Evolutionary conservation across 2,797 vertebrate species (phyloP), one percentile per base, ranked within the genome.

Genomic region (Pipistrellus pipistrellus): DNA sequence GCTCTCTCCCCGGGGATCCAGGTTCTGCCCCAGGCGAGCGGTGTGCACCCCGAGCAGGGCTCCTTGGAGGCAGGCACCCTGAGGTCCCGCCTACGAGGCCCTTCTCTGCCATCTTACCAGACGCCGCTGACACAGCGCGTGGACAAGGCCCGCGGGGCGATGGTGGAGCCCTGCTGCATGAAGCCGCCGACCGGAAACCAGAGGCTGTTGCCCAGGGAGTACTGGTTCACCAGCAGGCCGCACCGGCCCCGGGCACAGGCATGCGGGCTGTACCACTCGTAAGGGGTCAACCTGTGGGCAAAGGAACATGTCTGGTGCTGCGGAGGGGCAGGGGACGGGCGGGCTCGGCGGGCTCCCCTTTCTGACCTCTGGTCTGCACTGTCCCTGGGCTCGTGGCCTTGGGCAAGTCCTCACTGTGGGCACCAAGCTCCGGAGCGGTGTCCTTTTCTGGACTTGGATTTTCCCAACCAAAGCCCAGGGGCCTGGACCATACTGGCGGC

Each of bases 151-250:
- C 99, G 98, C 20, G 99, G 99, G 59, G 99, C 99, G 0, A 99
- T 99, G 93, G 99, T 99, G 91, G 99, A 99, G 84, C 99, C 99
- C 94, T 99, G 99, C 98, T 99, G 99, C 99, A 99, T 99, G 98
- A 99, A 99, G 30, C 99, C 99, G 84, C 99, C 99, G 0, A 99
- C 99, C 0, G 99, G 99, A 97, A 99, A 99, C 99, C 99, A 99
- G 97, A 99, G 98, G 96, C 99, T 99, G 98, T 99, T 99, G 90
- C 99, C 99, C 0, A 99, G 98, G 0, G 99, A 99, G 97, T 99
- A 99, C 98, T 99, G 99, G 96, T 99, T 99, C 96, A 99, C 99
- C 46, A 99, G 98, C 59, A 99, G 98, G 94, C 99, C 99, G 97
- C 99, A 99, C 51, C 99, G 99, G 51, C 99, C 99, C 96, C 99